These are phyloP conservation scores for Tetrao urogallus DNA, from an alignment of 2,113 vertebrate species.

Conservation along the genomic window DNA sequence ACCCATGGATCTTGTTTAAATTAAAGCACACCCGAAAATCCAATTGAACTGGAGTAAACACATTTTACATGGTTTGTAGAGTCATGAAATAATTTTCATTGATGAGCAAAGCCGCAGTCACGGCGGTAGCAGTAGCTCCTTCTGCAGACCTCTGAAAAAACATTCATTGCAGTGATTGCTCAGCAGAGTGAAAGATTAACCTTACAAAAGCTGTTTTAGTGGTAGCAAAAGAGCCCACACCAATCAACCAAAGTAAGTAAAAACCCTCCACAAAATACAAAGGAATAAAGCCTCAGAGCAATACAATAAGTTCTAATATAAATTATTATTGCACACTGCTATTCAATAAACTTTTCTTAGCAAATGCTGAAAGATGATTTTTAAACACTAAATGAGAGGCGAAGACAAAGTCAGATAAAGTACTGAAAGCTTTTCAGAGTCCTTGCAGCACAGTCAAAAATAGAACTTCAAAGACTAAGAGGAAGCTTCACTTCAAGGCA, in stretches of 20 bases:
- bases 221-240: neutral
- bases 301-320: neutral
- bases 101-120: neutral
- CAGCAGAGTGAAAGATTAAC: neutral
- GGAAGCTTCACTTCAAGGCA: neutral
- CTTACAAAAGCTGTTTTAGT: neutral
- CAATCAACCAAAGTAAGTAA: neutral
- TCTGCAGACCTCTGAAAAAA: neutral
- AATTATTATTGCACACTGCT: neutral
- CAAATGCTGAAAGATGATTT: neutral
- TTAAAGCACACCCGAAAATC: neutral
- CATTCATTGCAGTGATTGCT: neutral
- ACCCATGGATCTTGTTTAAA: neutral
- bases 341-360: neutral
- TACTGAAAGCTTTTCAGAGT: neutral
- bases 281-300: neutral
- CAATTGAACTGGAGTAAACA: neutral
- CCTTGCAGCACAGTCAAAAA: neutral
- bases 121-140: accelerated
- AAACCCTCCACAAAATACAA: accelerated
- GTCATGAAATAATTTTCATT: neutral
- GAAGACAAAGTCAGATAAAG: neutral
- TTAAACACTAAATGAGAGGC: neutral
- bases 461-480: neutral
- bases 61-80: neutral